A percentile compares a stretch with the other conserved stretches of the same genome.
These are phyloP conservation scores for Parauchenoglanis punctatus DNA, from an alignment of 2,797 vertebrate species.

Conservation along the genomic window DNA sequence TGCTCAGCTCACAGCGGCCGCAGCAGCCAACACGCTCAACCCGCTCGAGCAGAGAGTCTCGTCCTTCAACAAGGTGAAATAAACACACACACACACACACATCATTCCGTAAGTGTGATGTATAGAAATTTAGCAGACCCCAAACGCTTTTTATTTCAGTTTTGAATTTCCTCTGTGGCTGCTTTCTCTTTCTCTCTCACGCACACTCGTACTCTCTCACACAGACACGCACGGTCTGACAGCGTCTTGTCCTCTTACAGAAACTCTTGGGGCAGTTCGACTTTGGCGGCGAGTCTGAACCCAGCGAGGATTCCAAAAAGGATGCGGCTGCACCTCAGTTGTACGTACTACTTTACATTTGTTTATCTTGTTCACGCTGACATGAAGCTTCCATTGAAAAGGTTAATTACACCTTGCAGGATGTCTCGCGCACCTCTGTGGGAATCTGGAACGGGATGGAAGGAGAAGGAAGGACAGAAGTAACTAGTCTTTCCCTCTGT, in stretches of 20 bases:
- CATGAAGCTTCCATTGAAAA: background rate
- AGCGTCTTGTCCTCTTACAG: conserved; percentile 66
- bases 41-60: conserved; percentile 94
- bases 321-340: conserved; percentile 86
- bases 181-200: background rate
- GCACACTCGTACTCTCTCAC: background rate
- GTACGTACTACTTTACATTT: conserved; percentile 74
- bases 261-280: conserved; percentile 98
- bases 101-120: background rate
- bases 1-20: conserved; percentile 95
- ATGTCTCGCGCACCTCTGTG: background rate
- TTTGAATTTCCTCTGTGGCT: background rate
- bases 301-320: conserved; percentile 91
- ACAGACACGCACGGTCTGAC: background rate
- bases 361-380: background rate
- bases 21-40: conserved; percentile 89
- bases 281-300: conserved; percentile 90
- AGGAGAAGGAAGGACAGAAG: background rate
- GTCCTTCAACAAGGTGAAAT: conserved; percentile 94
- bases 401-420: background rate
- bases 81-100: background rate
- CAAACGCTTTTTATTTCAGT: background rate
- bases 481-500: background rate
- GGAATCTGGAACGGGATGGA: background rate
- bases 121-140: no score